phyloP scores from a whole-genome alignment of 2,888 invertebrate species.

The Cryptus viduatorius region DNA sequence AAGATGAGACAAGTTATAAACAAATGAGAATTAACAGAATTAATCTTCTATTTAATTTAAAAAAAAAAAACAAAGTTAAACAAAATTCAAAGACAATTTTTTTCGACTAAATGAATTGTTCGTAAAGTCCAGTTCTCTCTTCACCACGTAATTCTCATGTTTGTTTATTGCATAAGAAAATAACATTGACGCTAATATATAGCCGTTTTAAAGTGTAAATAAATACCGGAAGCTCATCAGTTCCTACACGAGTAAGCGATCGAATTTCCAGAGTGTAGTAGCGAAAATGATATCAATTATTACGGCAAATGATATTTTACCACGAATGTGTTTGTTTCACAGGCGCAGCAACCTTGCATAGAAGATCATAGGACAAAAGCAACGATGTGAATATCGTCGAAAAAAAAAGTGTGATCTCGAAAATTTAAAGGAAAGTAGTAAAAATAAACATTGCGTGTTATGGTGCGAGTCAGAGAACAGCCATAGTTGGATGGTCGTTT shows the following conservation, averaged over 20 bases:
- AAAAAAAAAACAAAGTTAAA: too few relatives aligned
- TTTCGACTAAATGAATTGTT: background rate
- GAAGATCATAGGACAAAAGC: constrained; percentile 40
- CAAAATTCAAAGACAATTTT: too few relatives aligned
- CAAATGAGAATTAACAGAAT: too few relatives aligned
- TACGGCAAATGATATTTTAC: background rate
- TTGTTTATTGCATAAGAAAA: background rate
- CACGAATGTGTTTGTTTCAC: constrained; percentile 25
- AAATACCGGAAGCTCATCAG: background rate
- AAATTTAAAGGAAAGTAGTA: constrained; percentile 19
- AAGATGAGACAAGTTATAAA: too few relatives aligned
- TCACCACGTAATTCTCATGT: background rate
- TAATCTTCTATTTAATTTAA: too few relatives aligned
- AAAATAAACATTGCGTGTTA: constrained; percentile 50
- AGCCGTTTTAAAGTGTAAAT: background rate
- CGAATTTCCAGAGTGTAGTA: background rate
- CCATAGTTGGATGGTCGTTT: constrained; percentile 59
- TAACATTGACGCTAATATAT: background rate
- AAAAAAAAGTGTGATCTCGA: background rate
- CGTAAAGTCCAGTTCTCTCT: too few relatives aligned
- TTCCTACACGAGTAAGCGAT: background rate
- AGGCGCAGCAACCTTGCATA: constrained; percentile 50
- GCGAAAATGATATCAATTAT: background rate
- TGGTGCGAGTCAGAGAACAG: constrained; percentile 48
- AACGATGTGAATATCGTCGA: constrained; percentile 53